Evolutionary conservation across 2,797 vertebrate species (phyloP), one percentile per base, ranked within the genome.

Genomic region (Molossus molossus): DNA sequence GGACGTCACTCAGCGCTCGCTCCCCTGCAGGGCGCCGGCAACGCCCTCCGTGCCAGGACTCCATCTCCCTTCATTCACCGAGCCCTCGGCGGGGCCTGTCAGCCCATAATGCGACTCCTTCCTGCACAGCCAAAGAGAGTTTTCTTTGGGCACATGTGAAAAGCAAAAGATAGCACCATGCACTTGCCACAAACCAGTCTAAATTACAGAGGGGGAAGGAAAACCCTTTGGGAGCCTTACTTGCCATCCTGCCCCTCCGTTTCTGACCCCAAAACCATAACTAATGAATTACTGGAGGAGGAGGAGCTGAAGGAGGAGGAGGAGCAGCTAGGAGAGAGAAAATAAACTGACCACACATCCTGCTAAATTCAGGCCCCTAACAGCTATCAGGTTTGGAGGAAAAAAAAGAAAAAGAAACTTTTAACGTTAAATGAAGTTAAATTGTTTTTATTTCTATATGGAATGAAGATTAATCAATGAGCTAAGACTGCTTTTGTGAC

Each of bases 51-150:
- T 62, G 67, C 81, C 73, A 55, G 40, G 90, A 87, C 91, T 79
- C 87, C 92, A 83, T 27, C 4, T 23, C 23, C 29, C 58, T 88
- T 91, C 72, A 29, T 60, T 84, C 50, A 93, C 25, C 72, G 67
- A 87, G 57, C 70, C 65, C 77, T 62, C 89, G 94, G 40, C 45
- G 40, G n/a, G 75, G 29, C 81, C 27, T 84, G 60, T 60, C 69
- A 91, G 81, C 69, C 83, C 91, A 75, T 87, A 73, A 90, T 95
- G 48, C 77, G 80, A 60, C 82, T 95, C 57, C 80, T 95, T 86
- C 69, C 87, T 81, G 60, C 67, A 84, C 50, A 94, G 83, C 23
- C 87, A 57, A 72, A 57, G 72, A 89, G 45, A 82, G n/a, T 58
- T 90, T 93, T 87, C 62, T 79, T 89, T 62, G 65, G 76, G 85